Base-by-base conservation (phyloP, 2,888 invertebrate genomes). In the Elysia crispata region DNA sequence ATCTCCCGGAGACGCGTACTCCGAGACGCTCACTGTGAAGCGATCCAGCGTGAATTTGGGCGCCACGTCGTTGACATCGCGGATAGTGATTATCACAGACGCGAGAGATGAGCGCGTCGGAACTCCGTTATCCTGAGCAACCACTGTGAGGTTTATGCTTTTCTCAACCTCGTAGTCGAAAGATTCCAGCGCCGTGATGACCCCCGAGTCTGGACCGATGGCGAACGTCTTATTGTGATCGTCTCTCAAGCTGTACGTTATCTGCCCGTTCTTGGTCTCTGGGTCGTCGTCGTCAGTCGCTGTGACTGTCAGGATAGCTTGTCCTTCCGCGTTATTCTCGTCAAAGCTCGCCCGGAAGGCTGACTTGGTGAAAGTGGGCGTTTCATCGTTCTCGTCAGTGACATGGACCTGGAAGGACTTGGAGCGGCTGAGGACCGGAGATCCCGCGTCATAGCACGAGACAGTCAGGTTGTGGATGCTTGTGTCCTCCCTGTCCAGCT, bases 201-300 rank as follows among this genome's bases (percentile, higher is more conserved):
- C 80, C 0, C 90, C 90, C 31, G 83, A 84, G 0, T 82, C 77
- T 0, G 82, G 81, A 13, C 86, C 83, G 23, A 90, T 87, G 18
- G 79, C 76, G 79, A 89, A 87, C 60, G 85, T 82, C 20, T 81
- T 80, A 31, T 85, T 82, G 23, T 86, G 82, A 69, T 87, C 85
- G 23, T 83, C 83, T 20, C 84, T 81, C 3, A 89, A 85, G 28
- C 83, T 83, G 83, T 89, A 90, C 6, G 75, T 79, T 41, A 89
- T 83, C 20, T 70, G 66, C 20, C 82, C 83, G 54, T 85, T 82
- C 54, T 85, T 86, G 73, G 88, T 88, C 23, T 81, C 78, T 0
- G 86, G 87, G 28, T 78, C 95, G 92, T 98, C 98, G 28, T 94
- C 94, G 92, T 98, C 98, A 82, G 95, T 95, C 0, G 98, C 98